Percentiles rank a stretch among this genome's conserved stretches.
Evolutionary conservation across 1,140 invertebrate species (phyloP).

Genomic region (Pollicipes pollicipes): DNA sequence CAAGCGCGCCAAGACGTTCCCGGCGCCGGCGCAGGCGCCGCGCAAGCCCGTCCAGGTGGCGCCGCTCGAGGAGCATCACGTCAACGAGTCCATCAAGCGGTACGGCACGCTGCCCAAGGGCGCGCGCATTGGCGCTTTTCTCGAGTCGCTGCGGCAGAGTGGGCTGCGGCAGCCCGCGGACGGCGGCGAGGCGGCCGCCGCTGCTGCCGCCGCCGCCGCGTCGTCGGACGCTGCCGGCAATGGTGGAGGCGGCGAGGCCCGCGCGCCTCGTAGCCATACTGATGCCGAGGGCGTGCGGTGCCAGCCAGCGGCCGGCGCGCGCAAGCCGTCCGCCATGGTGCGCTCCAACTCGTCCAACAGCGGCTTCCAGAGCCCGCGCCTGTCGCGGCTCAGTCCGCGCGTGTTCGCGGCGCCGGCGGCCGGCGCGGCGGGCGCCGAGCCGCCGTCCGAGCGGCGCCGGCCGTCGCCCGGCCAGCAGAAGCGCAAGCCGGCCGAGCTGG

Average conservation of each 20-base stretch:
- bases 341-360: conserved; percentile 17
- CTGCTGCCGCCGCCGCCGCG: conserved; percentile 21
- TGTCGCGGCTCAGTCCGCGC: conserved; percentile 16
- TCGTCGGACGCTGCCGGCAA: conserved; percentile 16
- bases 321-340: conserved; percentile 16
- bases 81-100: conserved; percentile 8
- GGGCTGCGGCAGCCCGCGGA: conserved; percentile 35
- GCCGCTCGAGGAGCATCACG: conserved; percentile 8
- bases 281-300: conserved; percentile 8
- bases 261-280: conserved; percentile 8
- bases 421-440: conserved; percentile 10
- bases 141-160: conserved; percentile 72
- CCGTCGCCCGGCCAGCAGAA: conserved; percentile 1
- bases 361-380: conserved; percentile 15
- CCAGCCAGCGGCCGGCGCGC: conserved; percentile 7
- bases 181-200: conserved; percentile 27
- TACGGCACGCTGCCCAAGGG: conserved; percentile 92
- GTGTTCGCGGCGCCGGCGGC: conserved; percentile 13
- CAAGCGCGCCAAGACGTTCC: conserved; percentile 4
- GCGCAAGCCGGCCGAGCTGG: conserved; percentile 47
- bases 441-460: conserved; percentile 4
- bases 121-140: conserved; percentile 80
- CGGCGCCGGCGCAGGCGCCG: background rate
- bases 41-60: background rate
- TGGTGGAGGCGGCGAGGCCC: background rate